Evolutionary conservation across 2,113 vertebrate genomes (phyloP).

Genomic region (Cathartes aura): DNA sequence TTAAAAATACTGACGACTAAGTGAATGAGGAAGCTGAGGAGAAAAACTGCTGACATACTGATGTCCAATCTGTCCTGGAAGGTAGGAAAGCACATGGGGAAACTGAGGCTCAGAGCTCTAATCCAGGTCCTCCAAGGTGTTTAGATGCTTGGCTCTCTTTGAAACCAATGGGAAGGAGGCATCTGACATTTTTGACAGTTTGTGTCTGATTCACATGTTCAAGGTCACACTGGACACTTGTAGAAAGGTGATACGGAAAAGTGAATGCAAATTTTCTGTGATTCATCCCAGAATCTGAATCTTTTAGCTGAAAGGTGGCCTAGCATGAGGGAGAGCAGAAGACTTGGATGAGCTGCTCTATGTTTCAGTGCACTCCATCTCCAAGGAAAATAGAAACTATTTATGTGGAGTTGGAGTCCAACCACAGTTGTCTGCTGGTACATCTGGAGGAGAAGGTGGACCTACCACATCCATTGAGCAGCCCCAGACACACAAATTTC

Average conservation of each 20-base stretch:
- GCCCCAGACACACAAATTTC: not conserved
- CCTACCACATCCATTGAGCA: not conserved
- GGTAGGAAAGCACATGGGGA: not conserved
- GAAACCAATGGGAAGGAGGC: not conserved
- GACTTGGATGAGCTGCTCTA: not conserved
- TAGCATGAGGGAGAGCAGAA: not conserved
- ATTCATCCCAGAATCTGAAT: not conserved
- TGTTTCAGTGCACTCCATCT: not conserved
- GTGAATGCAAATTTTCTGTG: not conserved
- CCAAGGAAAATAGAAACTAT: not conserved
- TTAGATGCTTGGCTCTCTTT: not conserved
- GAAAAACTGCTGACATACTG: not conserved
- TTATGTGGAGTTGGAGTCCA: not conserved
- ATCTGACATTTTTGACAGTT: not conserved
- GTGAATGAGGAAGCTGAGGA: not conserved
- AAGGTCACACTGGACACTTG: not conserved
- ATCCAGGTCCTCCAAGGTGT: not conserved
- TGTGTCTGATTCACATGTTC: not conserved
- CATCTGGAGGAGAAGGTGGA: not conserved
- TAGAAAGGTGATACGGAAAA: not conserved
- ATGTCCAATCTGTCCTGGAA: not conserved
- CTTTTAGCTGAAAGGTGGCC: not conserved
- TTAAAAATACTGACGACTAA: not conserved
- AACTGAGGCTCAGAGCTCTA: not conserved
- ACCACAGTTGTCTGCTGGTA: rapidly evolving